Base-by-base conservation (phyloP, 2,888 invertebrate species). In the Clistopyga incitator region DNA sequence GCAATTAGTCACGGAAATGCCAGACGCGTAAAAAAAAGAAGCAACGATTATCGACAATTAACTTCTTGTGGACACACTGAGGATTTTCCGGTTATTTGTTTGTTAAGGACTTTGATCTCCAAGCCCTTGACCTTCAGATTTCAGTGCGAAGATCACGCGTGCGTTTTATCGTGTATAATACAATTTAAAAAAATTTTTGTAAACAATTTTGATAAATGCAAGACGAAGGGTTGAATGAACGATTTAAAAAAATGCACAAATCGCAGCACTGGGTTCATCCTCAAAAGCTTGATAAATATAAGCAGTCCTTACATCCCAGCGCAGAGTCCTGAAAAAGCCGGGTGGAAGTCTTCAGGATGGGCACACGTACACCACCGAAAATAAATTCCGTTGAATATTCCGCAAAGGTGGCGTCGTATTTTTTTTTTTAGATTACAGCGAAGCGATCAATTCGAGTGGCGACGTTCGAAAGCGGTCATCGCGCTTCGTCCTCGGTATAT, bases 311-410 rank as follows among this genome's bases (percentile, higher is more conserved):
- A 82, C 82, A 82, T 82, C 61, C 56, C 72, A 67, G 15, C 23
- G 70, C 50, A 15, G 29, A 4, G 29, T 23, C 34, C 23, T 56
- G 29, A 15, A 50, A 15, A 50, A 65, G 52, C 15, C 45, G 47
- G 59, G 38, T 67, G 29, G 67, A 38, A 38, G 52, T 52, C 23
- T 18, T 42, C 47, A 13, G 64, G 71, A 34, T 34, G 42, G 42
- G 64, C 72, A 47, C 59, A 47, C 59, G 72, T 72, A 72, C 47
- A 52, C 50, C 68, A 52, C 34, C 47, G 52, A 74, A 34, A 29
- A 6, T 34, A 4, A 82, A 82, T 79, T 75, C 79, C 75, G 71
- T 76, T 82, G 54, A 54, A 47, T 78, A 78, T 82, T 78, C 70
- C 54, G 61, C 64, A 23, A 52, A 34, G 61, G 29, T 45, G n/a